Base-by-base conservation (phyloP, 2,797 vertebrate genomes). In the Erethizon dorsatum region DNA sequence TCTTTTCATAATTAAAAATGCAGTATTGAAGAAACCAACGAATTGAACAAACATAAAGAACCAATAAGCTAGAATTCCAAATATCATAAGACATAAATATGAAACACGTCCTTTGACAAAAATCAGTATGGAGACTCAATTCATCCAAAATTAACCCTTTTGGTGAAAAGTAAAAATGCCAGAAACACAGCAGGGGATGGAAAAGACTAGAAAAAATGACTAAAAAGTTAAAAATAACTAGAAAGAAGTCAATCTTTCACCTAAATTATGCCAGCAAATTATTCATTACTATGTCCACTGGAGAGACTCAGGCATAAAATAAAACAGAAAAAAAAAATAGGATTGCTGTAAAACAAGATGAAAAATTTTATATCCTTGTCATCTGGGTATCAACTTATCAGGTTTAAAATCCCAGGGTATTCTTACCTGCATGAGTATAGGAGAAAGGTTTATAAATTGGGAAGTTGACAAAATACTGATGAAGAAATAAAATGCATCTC, bases 1-100 rank as follows among this genome's bases (percentile, higher is more conserved):
- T 79, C 0, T 69, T 85, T 85, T 75, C 37, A 0, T 56, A 77
- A 90, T 73, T 93, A 59, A 71, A 90, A 95, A 63, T 61, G 1
- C 4, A 57, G 47, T 54, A 86, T 59, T 80, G 82, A 28, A 82
- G 3, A 5, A 91, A 79, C 45, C 0, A 95, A 85, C 73, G 1
- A 84, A 69, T 79, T 79, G 65, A 75, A 65, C 15, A 65, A 22
- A 83, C 11, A 54, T 77, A 86, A 45, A 37, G 17, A 93, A 4
- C 2, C 31, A 80, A 37, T 91, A 69, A 78, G 12, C 5, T 82
- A n/a, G 50, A 82, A 83, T 3, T 9, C 3, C 20, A 97, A 87
- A 73, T 61, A 86, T 65, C 7, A 26, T 20, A 47, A 31, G 1
- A 0, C 1, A 6, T 45, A 83, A 31, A 12, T 65, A 88, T 69